Base-by-base conservation (phyloP, 2,797 vertebrate genomes). In the Gymnoscopelus braueri region DNA sequence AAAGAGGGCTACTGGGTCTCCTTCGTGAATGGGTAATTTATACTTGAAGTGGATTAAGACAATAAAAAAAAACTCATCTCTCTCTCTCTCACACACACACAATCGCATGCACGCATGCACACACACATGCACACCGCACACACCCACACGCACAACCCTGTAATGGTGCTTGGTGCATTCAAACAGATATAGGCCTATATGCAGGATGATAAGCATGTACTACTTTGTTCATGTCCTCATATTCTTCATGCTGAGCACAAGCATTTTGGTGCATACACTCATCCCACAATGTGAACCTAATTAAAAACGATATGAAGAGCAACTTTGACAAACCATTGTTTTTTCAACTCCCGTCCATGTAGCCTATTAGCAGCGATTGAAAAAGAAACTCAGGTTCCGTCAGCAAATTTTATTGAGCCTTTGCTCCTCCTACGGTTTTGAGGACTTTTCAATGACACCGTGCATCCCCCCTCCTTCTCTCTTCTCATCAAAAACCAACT, bases 381-480 rank as follows among this genome's bases (percentile, higher is more conserved):
- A 72, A 67, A 79, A 77, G 59, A 90, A 89, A 8, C 90, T 71
- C 84, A 83, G 72, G 61, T 75, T 74, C 78, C 61, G 83, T 91
- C 89, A 92, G 89, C 88, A 82, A 19, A 83, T 87, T 92, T 44
- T 91, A 90, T 91, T 87, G 88, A 92, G 85, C 79, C 79, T 75
- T 44, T 44, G 39, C 81, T 88, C 19, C 71, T 86, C 83, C 86
- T 84, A 82, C 80, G 85, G 84, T 88, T 89, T 89, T 72, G 69
- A 71, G 60, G 67, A 64, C 78, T 73, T 88, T 87, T 72, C 61
- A 71, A 56, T 70, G 54, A 72, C 80, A 55, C 47, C 4, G 52
- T 67, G 15, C 60, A 12, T 11, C 65, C 67, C 66, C 13, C 50
- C 50, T 81, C 63, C 52, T 53, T 63, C 48, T 73, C 44, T 47